These are phyloP conservation scores for Cylindroiulus punctatus DNA, from an alignment of 2,888 invertebrate species.

Conservation along the genomic window DNA sequence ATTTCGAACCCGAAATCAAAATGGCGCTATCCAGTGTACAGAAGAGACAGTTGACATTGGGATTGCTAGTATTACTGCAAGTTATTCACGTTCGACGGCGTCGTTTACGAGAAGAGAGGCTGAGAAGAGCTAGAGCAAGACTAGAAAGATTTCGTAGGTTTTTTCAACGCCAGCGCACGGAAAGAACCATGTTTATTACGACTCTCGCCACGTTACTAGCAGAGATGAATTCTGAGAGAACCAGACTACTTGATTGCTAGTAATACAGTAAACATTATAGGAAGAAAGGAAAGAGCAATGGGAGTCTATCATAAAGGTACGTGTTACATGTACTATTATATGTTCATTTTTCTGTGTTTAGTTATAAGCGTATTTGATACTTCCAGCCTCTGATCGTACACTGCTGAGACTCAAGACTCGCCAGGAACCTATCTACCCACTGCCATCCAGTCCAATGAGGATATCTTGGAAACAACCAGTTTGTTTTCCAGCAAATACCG, in stretches of 20 bases:
- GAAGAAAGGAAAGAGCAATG: background rate
- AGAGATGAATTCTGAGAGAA: background rate
- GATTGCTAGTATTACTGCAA: background rate
- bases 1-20: background rate
- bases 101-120: background rate
- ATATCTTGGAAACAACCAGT: too few relatives aligned
- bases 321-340: background rate
- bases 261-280: background rate
- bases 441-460: too few relatives aligned
- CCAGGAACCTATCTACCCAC: too few relatives aligned
- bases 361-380: too few relatives aligned
- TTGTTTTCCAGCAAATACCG: too few relatives aligned
- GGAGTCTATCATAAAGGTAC: background rate
- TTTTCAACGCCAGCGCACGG: background rate
- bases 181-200: constrained; percentile 32
- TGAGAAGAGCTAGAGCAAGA: constrained; percentile 5
- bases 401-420: too few relatives aligned
- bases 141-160: background rate
- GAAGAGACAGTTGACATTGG: background rate
- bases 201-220: background rate
- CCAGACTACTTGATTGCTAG: background rate
- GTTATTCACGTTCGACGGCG: background rate
- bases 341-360: background rate
- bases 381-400: too few relatives aligned
- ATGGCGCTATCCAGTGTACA: background rate